Percentiles rank a stretch among this genome's conserved stretches.
These are phyloP conservation scores for Isurus oxyrinchus DNA, from an alignment of 2,113 vertebrate species.

Conservation along the genomic window DNA sequence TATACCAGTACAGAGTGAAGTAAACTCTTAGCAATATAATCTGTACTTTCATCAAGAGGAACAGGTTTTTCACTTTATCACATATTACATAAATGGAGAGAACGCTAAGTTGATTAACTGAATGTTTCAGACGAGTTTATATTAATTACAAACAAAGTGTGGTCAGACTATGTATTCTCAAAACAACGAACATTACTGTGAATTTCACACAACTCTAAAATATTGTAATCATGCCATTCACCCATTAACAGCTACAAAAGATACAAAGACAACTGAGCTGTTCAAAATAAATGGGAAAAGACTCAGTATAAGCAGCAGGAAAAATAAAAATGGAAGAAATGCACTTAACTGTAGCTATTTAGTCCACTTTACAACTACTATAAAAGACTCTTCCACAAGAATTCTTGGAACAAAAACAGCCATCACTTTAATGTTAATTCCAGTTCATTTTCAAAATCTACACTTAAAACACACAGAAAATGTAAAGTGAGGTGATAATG, in stretches of 20 bases:
- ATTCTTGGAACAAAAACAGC: slow-evolving; percentile 27
- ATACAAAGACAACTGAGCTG: neutral
- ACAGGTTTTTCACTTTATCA: neutral
- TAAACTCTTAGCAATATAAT: neutral
- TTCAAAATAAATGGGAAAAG: neutral
- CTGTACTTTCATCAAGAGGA: neutral
- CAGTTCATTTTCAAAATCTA: slow-evolving; percentile 33
- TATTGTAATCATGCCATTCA: neutral
- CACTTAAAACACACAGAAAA: slow-evolving; percentile 18
- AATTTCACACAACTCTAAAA: slow-evolving; percentile 1
- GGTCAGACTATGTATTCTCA: neutral
- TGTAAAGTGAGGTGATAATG: slow-evolving; percentile 12
- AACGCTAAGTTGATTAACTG: neutral
- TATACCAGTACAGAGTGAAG: neutral
- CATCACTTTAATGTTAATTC: slow-evolving; percentile 32
- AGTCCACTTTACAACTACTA: neutral
- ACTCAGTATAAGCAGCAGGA: neutral
- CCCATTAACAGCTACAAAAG: neutral
- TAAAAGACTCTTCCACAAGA: slow-evolving; percentile 26
- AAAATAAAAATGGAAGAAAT: neutral
- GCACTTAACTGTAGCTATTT: neutral
- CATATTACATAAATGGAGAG: neutral
- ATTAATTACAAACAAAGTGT: neutral
- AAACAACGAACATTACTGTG: neutral
- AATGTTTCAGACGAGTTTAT: neutral